Percentiles rank a stretch among this genome's conserved stretches.
These are phyloP conservation scores for Drosophila orena DNA, from an alignment of 1,140 invertebrate genomes.

Conservation along the genomic window DNA sequence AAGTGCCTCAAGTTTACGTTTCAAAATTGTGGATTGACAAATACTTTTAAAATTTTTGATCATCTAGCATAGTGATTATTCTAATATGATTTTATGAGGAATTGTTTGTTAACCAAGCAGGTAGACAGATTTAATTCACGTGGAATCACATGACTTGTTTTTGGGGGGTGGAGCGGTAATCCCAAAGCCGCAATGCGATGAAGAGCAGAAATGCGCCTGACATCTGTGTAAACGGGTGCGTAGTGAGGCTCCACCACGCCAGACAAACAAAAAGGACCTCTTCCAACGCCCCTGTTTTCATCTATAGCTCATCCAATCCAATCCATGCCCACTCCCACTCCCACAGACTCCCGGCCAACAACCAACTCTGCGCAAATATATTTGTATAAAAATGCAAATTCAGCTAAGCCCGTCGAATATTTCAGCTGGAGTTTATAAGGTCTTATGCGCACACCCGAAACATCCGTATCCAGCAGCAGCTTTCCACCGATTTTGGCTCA, in stretches of 20 bases:
- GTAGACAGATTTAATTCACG: constrained; percentile 37
- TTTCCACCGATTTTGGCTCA: constrained; percentile 65
- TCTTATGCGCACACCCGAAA: constrained; percentile 54
- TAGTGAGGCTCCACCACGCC: constrained; percentile 2
- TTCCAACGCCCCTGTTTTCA: constrained; percentile 17
- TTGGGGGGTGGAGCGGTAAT: constrained; percentile 48
- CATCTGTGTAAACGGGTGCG: constrained; percentile 56
- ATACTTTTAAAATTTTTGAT: too few relatives aligned
- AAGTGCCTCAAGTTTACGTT: neutral
- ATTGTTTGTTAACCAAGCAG: constrained; percentile 4
- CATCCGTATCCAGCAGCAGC: constrained; percentile 8
- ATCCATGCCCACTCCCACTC: constrained; percentile 8
- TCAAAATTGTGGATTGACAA: neutral
- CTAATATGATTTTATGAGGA: too few relatives aligned
- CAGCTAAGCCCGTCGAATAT: constrained; percentile 81
- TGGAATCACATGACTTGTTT: constrained; percentile 39
- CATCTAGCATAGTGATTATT: too few relatives aligned
- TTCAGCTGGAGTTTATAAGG: constrained; percentile 67
- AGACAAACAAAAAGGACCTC: constrained; percentile 63
- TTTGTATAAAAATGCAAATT: constrained; percentile 83
- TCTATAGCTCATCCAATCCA: constrained; percentile 45
- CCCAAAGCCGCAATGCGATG: constrained; percentile 55
- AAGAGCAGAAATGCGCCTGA: constrained; percentile 59
- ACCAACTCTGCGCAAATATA: constrained; percentile 74
- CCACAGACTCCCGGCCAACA: constrained; percentile 27